Evolutionary conservation across 2,797 vertebrate genomes (phyloP).

Genomic region (Acestrorhynchus altus): DNA sequence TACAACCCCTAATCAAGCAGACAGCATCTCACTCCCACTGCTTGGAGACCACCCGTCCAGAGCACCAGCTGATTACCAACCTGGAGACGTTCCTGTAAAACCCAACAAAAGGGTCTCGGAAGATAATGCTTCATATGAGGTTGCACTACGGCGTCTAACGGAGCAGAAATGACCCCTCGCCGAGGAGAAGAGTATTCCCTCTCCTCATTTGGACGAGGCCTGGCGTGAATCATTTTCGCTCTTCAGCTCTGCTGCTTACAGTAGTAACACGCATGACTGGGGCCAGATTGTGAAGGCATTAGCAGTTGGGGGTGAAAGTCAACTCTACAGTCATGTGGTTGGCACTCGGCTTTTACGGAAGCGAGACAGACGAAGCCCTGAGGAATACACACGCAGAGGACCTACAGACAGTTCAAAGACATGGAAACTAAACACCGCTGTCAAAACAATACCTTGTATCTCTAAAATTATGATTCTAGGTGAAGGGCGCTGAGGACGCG

Average conservation of each 20-base stretch:
- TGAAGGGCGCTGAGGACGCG: neutral
- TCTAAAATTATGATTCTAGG: neutral
- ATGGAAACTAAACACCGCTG: neutral
- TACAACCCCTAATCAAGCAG: constrained; percentile 27
- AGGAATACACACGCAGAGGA: constrained; percentile 29
- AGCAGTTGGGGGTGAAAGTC: constrained; percentile 47
- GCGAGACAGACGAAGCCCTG: constrained; percentile 33
- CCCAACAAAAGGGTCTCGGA: constrained; percentile 9
- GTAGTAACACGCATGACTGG: constrained; percentile 58
- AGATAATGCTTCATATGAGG: constrained; percentile 31
- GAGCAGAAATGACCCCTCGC: constrained; percentile 50
- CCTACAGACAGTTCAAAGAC: neutral
- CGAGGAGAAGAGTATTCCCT: constrained; percentile 42
- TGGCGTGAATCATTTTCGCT: constrained; percentile 51
- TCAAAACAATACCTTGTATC: neutral
- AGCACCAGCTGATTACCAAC: constrained; percentile 14
- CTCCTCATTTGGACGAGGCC: constrained; percentile 46
- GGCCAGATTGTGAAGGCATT: constrained; percentile 61
- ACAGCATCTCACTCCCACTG: constrained; percentile 19
- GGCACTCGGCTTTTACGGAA: constrained; percentile 45
- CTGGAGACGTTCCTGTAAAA: neutral
- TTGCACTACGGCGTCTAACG: constrained; percentile 34
- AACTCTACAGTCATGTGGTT: constrained; percentile 43
- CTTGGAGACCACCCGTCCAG: constrained; percentile 8
- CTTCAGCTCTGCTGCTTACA: constrained; percentile 29